Conservation (phyloP, 2,888 invertebrate species). For the Dascillus cervinus region DNA sequence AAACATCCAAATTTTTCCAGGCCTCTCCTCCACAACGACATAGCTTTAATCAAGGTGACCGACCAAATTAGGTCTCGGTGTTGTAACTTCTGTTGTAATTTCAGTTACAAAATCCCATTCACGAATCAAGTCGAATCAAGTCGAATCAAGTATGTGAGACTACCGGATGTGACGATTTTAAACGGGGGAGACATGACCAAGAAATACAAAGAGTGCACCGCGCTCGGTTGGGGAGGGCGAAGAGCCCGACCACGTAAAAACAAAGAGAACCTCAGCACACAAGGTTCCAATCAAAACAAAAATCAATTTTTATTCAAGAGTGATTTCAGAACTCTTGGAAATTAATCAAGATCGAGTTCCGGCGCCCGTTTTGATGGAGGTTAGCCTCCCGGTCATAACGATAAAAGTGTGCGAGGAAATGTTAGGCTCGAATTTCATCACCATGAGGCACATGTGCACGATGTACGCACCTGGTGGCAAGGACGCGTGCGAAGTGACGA, state of each 20-base stretch:
- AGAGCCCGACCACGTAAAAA: not conserved
- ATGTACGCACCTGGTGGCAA: not conserved
- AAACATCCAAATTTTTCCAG: not conserved
- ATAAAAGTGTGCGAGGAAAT: not conserved
- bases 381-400: not conserved
- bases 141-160: too few species aligned
- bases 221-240: constrained; percentile 2
- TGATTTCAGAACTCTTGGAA: not conserved
- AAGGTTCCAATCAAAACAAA: too few species aligned
- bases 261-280: not conserved
- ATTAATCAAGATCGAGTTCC: not conserved
- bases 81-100: too few species aligned
- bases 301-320: too few species aligned
- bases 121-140: too few species aligned
- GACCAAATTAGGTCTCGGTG: too few species aligned
- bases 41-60: constrained; percentile 2
- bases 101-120: too few species aligned
- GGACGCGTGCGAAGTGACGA: constrained; percentile 2
- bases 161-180: too few species aligned
- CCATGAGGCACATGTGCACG: constrained; percentile 1
- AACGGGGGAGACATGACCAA: not conserved
- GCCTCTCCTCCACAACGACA: constrained; percentile 1
- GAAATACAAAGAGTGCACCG: not conserved
- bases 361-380: not conserved
- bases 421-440: not conserved